Conservation (phyloP, 2,797 vertebrate genomes). For the Buceros bicornis region DNA sequence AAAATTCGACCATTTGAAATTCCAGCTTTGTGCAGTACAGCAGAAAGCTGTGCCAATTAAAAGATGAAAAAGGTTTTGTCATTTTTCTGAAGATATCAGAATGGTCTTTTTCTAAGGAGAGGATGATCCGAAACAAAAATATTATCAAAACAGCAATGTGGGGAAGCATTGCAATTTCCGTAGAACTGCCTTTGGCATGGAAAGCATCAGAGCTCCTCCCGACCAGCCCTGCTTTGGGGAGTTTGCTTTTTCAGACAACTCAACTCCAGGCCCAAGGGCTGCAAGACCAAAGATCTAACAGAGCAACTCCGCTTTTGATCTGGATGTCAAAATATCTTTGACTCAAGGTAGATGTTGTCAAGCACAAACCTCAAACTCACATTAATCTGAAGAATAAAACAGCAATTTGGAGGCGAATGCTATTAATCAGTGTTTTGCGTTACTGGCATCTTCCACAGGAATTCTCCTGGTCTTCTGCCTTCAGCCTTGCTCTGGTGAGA, state of each 20-base stretch:
- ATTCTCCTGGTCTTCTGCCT: background rate
- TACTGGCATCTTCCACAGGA: background rate
- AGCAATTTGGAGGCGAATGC: background rate
- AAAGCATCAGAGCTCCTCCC: background rate
- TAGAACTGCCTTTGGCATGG: background rate
- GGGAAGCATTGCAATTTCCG: background rate
- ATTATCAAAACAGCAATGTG: background rate
- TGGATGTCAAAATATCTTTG: background rate
- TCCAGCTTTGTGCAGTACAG: background rate
- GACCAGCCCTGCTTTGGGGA: background rate
- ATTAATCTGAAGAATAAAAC: background rate
- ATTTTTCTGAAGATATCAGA: background rate
- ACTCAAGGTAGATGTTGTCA: background rate
- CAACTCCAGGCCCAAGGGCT: background rate
- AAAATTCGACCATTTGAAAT: slow-evolving; percentile 20
- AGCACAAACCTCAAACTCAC: background rate
- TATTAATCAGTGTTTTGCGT: background rate
- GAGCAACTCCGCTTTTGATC: background rate
- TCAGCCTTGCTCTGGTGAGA: background rate
- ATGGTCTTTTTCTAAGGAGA: background rate
- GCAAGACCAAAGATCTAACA: background rate
- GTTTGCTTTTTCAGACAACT: background rate
- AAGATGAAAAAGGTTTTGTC: background rate
- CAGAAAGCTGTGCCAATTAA: slow-evolving; percentile 26
- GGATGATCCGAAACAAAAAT: background rate